Evolutionary conservation across 2,888 invertebrate species (phyloP), one percentile per base, ranked within the genome.

Genomic region (Ophion obscuratus): DNA sequence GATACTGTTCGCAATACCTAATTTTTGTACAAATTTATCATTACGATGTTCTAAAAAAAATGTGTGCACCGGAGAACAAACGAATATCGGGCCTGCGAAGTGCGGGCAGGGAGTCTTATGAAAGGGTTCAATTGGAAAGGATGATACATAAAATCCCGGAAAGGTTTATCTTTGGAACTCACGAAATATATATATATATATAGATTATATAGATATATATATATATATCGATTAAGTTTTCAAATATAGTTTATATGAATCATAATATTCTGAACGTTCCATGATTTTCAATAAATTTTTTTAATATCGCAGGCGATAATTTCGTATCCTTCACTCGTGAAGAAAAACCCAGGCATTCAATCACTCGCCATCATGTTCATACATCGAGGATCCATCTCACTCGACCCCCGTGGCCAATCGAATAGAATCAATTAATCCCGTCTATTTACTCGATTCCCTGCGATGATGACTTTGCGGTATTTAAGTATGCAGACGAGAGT

Each of bases 401-500:
- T 85, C 70, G 78, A 82, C 57, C 73, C 27, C 47, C 44, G 31
- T 40, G 59, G 31, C 44, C 73, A 73, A 77, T 84, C 81, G 31
- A 81, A 81, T 68, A 53, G 66, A 77, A 77, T 84, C 80, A 84
- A 84, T 81, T 81, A 66, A 84, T 84, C 31, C 40, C 75, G 73
- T 68, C 68, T 85, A 70, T 82, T 85, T 85, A 74, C 79, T 79
- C 85, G 57, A 82, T 44, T 82, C 57, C 27, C 47, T 47, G n/a
- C 14, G 47, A 47, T 20, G 82, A 82, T 85, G 82, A 85, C 78
- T 78, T 17, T 20, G 85, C 79, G 75, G 59, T 82, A 82, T 85
- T 82, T 82, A 70, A 79, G 78, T 79, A 79, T 81, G 82, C 75
- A 74, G 68, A 79, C 75, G 79, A 73, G 81, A 85, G 83, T 81